phyloP scores from a whole-genome alignment of 2,113 vertebrate species.

The Nettapus auritus region DNA sequence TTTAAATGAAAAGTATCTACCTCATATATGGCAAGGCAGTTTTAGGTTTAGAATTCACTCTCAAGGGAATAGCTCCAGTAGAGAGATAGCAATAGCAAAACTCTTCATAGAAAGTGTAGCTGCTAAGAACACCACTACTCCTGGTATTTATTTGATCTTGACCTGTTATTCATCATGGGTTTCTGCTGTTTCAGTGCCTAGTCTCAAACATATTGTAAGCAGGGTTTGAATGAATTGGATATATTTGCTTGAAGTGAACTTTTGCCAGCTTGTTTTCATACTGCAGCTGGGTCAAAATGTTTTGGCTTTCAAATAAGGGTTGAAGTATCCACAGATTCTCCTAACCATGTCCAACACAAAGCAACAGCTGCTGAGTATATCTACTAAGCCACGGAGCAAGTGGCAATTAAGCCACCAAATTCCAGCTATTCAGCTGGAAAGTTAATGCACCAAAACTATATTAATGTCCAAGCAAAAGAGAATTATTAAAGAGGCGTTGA shows the following conservation, averaged over 20 bases:
- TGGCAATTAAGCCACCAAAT: constrained; percentile 70
- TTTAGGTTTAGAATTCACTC: constrained; percentile 35
- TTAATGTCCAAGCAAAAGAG: constrained; percentile 27
- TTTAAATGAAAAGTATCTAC: constrained; percentile 18
- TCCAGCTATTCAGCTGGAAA: constrained; percentile 51
- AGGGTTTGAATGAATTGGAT: constrained; percentile 35
- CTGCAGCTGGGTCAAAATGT: constrained; percentile 69
- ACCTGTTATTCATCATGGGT: neutral
- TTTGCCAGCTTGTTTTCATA: constrained; percentile 59
- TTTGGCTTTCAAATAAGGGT: constrained; percentile 66
- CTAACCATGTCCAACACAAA: constrained; percentile 62
- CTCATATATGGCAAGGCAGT: constrained; percentile 17
- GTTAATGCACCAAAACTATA: constrained; percentile 46
- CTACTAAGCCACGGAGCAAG: constrained; percentile 67
- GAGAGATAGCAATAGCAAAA: neutral
- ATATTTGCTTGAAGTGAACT: constrained; percentile 48
- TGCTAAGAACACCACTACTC: neutral
- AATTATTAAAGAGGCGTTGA: constrained; percentile 27
- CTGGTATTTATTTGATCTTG: neutral
- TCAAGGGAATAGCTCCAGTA: neutral
- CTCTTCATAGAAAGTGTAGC: neutral
- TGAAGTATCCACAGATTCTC: constrained; percentile 70
- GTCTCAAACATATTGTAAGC: constrained; percentile 55
- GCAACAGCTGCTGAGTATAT: constrained; percentile 77
- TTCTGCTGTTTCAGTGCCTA: neutral